Base-by-base conservation (phyloP, 2,888 invertebrate genomes). In the Colostygia pectinataria region DNA sequence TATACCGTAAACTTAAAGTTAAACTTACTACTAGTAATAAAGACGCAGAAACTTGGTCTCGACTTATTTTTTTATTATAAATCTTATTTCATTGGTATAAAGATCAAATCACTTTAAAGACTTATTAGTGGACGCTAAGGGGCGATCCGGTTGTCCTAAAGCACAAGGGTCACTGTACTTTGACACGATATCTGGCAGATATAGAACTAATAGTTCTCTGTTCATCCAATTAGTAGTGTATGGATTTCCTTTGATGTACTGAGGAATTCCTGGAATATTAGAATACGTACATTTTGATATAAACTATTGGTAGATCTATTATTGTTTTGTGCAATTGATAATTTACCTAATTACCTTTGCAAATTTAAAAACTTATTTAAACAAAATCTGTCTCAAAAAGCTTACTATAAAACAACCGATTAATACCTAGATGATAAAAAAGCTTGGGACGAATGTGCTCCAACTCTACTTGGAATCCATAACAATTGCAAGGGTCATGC, bases 211-310 rank as follows among this genome's bases (percentile, higher is more conserved):
- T 38, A 59, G 53, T 39, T 33, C 43, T 33, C 44, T 29, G 38
- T 53, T 58, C 47, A 51, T 58, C 55, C 59, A 59, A 59, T 59
- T 56, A 59, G 52, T 53, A 29, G 43, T 49, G 44, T 50, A 53
- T 50, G 34, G 53, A 28, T 14, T 28, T 28, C 53, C 54, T 59
- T 54, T 59, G 59, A 59, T 49, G 47, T 55, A 6, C 24, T 38
- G 7, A 43, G 37, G 41, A 39, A 55, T 55, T 38, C 29, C 41
- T 29, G 50, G 44, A 27, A 44, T 50, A 8, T 8, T 25, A 20
- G 31, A 25, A 13, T 3, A 23, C 13, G n/a, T 4, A 20, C 0
- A 29, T n/a, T n/a, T n/a, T n/a, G 5, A 9, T 18, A 13, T 15
- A 10, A 15, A 7, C n/a, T 2, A 27, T 27, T 36, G 12, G 8